Evolutionary conservation across 2,113 vertebrate genomes (phyloP).

Genomic region (Gymnarchus niloticus): DNA sequence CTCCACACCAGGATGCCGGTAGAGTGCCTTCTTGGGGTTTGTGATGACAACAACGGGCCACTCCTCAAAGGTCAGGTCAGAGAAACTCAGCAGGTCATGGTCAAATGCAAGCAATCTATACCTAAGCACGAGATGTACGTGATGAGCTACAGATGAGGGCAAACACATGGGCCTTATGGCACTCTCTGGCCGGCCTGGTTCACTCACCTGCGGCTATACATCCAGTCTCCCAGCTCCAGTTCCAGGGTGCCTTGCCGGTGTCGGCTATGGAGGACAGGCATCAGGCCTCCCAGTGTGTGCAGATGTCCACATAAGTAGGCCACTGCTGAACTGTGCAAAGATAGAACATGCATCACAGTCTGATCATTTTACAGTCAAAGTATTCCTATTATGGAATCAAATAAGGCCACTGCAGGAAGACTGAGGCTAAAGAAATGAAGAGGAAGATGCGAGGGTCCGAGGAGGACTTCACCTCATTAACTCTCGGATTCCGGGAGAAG

Average conservation of each 20-base stretch:
- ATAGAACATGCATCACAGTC: background rate
- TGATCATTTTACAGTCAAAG: background rate
- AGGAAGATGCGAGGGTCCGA: background rate
- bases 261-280: slow-evolving; percentile 83
- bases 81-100: slow-evolving; percentile 90
- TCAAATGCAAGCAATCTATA: slow-evolving; percentile 88
- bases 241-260: slow-evolving; percentile 83
- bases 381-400: background rate
- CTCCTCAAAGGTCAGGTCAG: slow-evolving; percentile 77
- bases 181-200: background rate
- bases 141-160: background rate
- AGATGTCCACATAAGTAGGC: slow-evolving; percentile 94
- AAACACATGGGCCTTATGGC: background rate
- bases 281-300: slow-evolving; percentile 84
- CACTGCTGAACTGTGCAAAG: slow-evolving; percentile 70
- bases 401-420: background rate
- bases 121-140: slow-evolving; percentile 51
- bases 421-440: background rate
- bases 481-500: slow-evolving; percentile 74
- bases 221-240: slow-evolving; percentile 95
- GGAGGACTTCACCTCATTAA: slow-evolving; percentile 74
- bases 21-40: slow-evolving; percentile 87
- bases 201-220: slow-evolving; percentile 81
- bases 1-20: slow-evolving; percentile 77
- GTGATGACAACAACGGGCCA: slow-evolving; percentile 93